Percentiles rank a stretch among this genome's conserved stretches.
phyloP scores from a whole-genome alignment of 2,888 invertebrate species.

The Aphrophora alni region DNA sequence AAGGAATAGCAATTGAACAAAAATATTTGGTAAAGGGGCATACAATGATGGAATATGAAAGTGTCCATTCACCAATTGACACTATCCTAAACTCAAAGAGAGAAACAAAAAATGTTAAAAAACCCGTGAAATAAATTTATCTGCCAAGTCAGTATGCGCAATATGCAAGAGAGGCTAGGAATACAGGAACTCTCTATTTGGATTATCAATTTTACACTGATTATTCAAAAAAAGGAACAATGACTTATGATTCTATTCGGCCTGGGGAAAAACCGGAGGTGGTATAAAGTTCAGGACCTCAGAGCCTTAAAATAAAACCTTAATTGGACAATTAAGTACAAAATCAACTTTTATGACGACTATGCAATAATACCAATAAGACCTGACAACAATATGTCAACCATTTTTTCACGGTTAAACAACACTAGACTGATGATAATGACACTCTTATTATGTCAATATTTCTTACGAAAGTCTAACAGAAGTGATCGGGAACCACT shows the following conservation, averaged over 20 bases:
- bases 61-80: constrained; percentile 27
- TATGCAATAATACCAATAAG: no score
- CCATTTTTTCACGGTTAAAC: no score
- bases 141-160: no score
- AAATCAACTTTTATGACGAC: no score
- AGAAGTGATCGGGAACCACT: no score
- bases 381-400: no score
- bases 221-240: constrained; percentile 21
- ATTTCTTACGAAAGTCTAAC: no score
- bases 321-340: constrained; percentile 17
- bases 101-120: constrained; percentile 27
- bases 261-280: constrained; percentile 19
- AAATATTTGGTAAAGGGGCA: constrained; percentile 25
- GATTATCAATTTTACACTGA: constrained; percentile 11
- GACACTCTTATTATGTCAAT: no score
- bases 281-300: background rate
- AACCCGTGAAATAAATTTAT: constrained; percentile 19
- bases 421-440: no score
- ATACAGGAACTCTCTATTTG: constrained; percentile 12
- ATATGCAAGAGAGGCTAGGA: constrained; percentile 9
- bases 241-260: constrained; percentile 24
- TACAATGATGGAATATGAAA: constrained; percentile 31
- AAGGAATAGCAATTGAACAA: constrained; percentile 26
- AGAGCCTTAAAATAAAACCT: constrained; percentile 14
- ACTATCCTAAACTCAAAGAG: constrained; percentile 22